Evolutionary conservation across 1,140 invertebrate genomes (phyloP).

Genomic region (Drosophila repletoides): DNA sequence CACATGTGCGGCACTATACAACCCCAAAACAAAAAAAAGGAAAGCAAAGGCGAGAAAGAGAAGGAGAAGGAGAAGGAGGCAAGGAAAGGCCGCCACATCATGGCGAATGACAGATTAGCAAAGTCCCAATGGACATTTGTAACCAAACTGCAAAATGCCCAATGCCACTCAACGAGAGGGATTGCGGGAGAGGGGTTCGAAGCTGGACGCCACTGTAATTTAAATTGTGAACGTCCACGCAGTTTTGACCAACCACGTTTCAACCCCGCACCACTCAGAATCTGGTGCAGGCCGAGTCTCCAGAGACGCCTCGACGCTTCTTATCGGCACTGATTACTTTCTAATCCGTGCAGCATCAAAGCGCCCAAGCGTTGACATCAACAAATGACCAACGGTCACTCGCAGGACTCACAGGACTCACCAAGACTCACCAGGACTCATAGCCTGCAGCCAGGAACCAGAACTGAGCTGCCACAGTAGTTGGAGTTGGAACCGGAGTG

Average conservation of each 20-base stretch:
- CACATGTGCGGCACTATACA: slow-evolving; percentile 57
- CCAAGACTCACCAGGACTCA: too few relatives aligned
- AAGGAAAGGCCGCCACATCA: slow-evolving; percentile 75
- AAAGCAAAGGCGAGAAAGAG: too few relatives aligned
- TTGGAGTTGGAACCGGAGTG: slow-evolving; percentile 20
- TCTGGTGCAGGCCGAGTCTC: slow-evolving; percentile 28
- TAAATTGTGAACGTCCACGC: slow-evolving; percentile 55
- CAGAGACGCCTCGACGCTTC: slow-evolving; percentile 65
- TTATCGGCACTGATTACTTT: slow-evolving; percentile 80
- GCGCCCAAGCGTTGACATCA: slow-evolving; percentile 72
- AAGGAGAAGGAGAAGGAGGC: too few relatives aligned
- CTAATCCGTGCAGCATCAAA: slow-evolving; percentile 76
- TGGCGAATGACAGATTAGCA: slow-evolving; percentile 80
- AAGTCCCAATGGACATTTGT: slow-evolving; percentile 82
- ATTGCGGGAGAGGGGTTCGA: background rate
- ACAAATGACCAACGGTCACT: slow-evolving; percentile 67
- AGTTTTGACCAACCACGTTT: slow-evolving; percentile 32
- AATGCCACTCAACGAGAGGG: slow-evolving; percentile 8
- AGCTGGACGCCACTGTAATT: slow-evolving; percentile 53
- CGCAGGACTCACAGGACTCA: slow-evolving; percentile 10
- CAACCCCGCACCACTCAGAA: slow-evolving; percentile 18
- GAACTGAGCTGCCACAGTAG: too few relatives aligned
- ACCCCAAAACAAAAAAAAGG: too few relatives aligned
- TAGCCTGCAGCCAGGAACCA: slow-evolving; percentile 5
- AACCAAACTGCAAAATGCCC: slow-evolving; percentile 62